Percentiles rank a stretch among this genome's conserved stretches.
Conservation (phyloP, 2,797 vertebrate species). For the Diplodus puntazzo region DNA sequence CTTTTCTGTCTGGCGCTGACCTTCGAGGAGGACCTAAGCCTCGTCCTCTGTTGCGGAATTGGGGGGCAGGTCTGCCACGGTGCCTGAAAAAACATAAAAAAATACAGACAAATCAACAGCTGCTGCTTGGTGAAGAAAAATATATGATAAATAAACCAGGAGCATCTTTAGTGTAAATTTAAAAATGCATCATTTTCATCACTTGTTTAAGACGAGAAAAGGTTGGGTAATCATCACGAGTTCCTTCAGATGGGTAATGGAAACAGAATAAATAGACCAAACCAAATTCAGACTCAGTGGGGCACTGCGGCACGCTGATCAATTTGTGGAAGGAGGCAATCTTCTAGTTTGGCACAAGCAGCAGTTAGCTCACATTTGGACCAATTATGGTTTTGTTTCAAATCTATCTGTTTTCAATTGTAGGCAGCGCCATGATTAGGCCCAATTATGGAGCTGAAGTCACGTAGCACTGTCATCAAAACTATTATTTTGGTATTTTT, state of each 20-base stretch:
- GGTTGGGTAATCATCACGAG: background rate
- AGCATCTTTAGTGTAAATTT: background rate
- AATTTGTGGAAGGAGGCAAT: slow-evolving; percentile 55
- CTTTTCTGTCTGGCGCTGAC: slow-evolving; percentile 33
- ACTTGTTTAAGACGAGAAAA: background rate
- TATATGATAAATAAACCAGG: slow-evolving; percentile 10
- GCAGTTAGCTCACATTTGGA: slow-evolving; percentile 27
- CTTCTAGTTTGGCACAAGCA: slow-evolving; percentile 44
- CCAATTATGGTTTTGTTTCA: slow-evolving; percentile 30
- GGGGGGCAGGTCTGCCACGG: slow-evolving; percentile 47
- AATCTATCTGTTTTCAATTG: slow-evolving; percentile 30
- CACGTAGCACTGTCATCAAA: slow-evolving; percentile 19
- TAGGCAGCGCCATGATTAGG: background rate
- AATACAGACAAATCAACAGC: background rate
- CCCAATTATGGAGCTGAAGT: slow-evolving; percentile 21
- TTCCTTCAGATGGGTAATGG: slow-evolving; percentile 16
- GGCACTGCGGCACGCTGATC: slow-evolving; percentile 31
- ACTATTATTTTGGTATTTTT: background rate
- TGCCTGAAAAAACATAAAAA: slow-evolving; percentile 62
- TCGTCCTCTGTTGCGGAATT: slow-evolving; percentile 63
- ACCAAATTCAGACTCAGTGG: slow-evolving; percentile 22
- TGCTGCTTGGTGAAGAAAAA: background rate
- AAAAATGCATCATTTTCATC: background rate
- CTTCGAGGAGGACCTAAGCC: slow-evolving; percentile 53
- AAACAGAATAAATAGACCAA: slow-evolving; percentile 42